phyloP scores from a whole-genome alignment of 2,113 vertebrate genomes.

The Dasypus novemcinctus region DNA sequence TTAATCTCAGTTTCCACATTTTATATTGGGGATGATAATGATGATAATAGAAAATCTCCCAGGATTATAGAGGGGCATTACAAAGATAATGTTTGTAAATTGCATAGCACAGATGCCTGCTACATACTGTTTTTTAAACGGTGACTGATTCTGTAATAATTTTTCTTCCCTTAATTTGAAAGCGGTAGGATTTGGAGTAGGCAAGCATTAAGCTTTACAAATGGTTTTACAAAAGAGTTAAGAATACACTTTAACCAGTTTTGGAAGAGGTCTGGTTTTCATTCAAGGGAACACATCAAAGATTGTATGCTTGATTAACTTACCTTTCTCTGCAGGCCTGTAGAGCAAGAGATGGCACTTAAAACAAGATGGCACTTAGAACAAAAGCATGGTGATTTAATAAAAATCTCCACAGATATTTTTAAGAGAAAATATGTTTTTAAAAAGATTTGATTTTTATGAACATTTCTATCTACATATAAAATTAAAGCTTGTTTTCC shows the following conservation, averaged over 20 bases:
- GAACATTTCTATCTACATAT: neutral
- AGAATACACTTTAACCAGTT: neutral
- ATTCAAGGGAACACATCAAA: neutral
- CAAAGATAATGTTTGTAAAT: neutral
- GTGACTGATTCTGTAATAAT: neutral
- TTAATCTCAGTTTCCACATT: neutral
- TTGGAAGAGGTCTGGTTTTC: neutral
- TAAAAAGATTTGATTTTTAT: neutral
- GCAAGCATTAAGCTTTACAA: neutral
- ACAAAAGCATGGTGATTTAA: neutral
- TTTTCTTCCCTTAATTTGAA: neutral
- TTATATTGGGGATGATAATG: neutral
- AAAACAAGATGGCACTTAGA: neutral
- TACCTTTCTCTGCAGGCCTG: neutral
- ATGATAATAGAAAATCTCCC: neutral
- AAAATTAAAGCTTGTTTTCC: neutral
- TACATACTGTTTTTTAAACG: neutral
- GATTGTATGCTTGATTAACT: neutral
- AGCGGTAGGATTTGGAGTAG: neutral
- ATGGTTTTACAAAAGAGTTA: neutral
- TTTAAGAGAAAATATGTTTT: neutral
- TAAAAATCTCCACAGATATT: neutral
- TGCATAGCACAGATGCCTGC: neutral
- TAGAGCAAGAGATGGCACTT: slow-evolving; percentile 42
- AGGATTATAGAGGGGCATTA: neutral